Base-by-base conservation (phyloP, 2,797 vertebrate genomes). In the Acanthis flammea region DNA sequence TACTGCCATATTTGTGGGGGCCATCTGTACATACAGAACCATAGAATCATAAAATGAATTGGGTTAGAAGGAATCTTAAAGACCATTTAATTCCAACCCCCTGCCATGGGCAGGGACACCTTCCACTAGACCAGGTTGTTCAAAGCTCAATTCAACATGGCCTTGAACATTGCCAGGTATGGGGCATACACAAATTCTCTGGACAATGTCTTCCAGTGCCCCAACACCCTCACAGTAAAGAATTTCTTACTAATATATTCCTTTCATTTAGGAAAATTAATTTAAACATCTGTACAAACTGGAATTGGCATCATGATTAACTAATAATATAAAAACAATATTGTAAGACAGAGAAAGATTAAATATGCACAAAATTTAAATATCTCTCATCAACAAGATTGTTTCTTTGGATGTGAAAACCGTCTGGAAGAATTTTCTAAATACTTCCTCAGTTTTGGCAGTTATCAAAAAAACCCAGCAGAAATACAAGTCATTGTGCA, bases 51-150 rank as follows among this genome's bases (percentile, higher is more conserved):
- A 19, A 14, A 63, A 51, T 22, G 7, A 2, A 41, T 70, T 70
- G n/a, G 3, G 6, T 39, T 62, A 61, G 14, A 57, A 50, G 7
- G 8, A 47, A n/a, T 13, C 9, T 42, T n/a, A 21, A 42, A n/a
- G 16, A 21, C 12, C 3, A 19, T 27, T 19, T 33, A 9, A 14
- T 57, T 70, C 30, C 30, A 39, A 2, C 1, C 3, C 6, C 12
- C 5, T 68, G 9, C 44, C 30, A 16, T 27, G 28, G n/a, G 24
- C 24, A 75, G 28, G 24, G 17, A 44, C 10, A 30, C 6, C 2
- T 70, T n/a, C 3, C 63, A 11, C n/a, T 22, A 19, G 10, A 39
- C 3, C 17, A 10, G 5, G 16, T 15, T 37, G 19, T 11, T n/a
- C 35, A 57, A 7, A 7, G 16, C 8, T 16, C 42, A 27, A n/a